Evolutionary conservation across 2,797 vertebrate genomes (phyloP).

Genomic region (Halcyon smyrnensis): DNA sequence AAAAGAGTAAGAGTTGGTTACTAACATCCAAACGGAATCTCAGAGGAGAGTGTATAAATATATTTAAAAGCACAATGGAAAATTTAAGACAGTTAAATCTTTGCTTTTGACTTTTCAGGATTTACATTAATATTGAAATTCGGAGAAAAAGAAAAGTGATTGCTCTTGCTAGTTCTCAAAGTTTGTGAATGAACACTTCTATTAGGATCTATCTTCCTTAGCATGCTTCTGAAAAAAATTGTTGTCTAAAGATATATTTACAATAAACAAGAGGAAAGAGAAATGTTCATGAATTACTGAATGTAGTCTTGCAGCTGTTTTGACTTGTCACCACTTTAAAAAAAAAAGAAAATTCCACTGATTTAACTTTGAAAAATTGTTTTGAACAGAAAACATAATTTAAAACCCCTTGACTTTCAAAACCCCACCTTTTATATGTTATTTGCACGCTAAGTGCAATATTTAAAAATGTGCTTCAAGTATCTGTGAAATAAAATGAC

Average conservation of each 20-base stretch:
- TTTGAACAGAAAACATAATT: neutral
- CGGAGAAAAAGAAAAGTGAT: neutral
- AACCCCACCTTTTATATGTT: neutral
- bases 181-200: neutral
- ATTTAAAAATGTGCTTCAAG: neutral
- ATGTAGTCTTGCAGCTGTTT: conserved; percentile 22
- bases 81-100: conserved; percentile 23
- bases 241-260: neutral
- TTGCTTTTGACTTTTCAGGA: conserved; percentile 27
- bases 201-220: neutral
- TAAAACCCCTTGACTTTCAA: neutral
- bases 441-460: neutral
- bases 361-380: conserved; percentile 7
- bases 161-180: neutral
- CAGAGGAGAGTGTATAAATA: neutral
- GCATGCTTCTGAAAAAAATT: neutral
- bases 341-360: neutral
- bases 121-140: conserved; percentile 31
- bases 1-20: conserved; percentile 3
- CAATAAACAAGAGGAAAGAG: neutral
- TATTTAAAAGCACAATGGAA: conserved; percentile 33
- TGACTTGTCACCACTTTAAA: neutral
- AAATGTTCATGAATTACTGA: neutral
- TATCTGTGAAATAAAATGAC: neutral
- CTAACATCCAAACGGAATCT: neutral